Conservation (phyloP, 2,888 invertebrate genomes). For the Pyrgus malvae region DNA sequence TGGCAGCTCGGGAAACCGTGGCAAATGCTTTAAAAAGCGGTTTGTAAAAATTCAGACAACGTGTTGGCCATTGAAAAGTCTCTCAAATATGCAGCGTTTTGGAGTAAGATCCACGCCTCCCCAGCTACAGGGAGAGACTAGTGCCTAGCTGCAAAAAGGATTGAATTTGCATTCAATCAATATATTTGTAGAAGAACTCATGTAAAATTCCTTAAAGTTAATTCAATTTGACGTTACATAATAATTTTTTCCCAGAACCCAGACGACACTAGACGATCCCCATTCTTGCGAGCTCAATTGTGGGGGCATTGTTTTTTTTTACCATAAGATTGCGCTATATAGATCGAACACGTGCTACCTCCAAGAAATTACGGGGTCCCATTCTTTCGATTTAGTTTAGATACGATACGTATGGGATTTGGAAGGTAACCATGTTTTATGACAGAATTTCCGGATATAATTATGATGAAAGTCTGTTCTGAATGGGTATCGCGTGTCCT, state of each 20-base stretch:
- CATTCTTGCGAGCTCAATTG: slow-evolving; percentile 10
- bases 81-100: too few relatives aligned
- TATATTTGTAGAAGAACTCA: too few relatives aligned
- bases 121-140: too few relatives aligned
- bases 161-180: too few relatives aligned
- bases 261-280: slow-evolving; percentile 4
- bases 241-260: background rate
- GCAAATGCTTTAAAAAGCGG: too few relatives aligned
- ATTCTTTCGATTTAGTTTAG: slow-evolving; percentile 47
- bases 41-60: too few relatives aligned
- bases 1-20: too few relatives aligned
- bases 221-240: slow-evolving; percentile 5
- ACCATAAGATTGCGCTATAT: slow-evolving; percentile 57
- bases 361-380: slow-evolving; percentile 60
- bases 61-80: too few relatives aligned
- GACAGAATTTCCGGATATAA: background rate
- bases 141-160: too few relatives aligned
- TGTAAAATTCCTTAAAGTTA: background rate
- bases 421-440: slow-evolving; percentile 41
- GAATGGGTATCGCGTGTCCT: too few relatives aligned
- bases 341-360: slow-evolving; percentile 69
- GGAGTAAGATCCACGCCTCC: too few relatives aligned
- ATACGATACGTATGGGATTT: slow-evolving; percentile 49
- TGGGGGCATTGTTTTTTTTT: slow-evolving; percentile 54
- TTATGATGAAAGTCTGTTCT: too few relatives aligned